Percentiles rank a stretch among this genome's conserved stretches.
phyloP scores from a whole-genome alignment of 1,140 invertebrate species.

The Drosophila mojavensis region DNA sequence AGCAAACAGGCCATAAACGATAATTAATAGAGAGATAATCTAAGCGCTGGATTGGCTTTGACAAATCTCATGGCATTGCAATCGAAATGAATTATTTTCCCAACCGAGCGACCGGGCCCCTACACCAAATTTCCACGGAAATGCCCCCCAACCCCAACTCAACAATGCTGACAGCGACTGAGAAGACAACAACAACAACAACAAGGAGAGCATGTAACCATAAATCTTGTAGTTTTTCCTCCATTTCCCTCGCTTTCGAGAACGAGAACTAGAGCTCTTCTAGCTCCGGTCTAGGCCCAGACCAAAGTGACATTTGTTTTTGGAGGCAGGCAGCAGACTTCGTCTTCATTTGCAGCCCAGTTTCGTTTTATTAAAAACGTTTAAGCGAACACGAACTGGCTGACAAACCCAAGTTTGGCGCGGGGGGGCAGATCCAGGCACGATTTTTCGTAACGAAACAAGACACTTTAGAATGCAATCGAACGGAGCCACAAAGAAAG shows the following conservation, averaged over 20 bases:
- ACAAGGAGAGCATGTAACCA: constrained; percentile 60
- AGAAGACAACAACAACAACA: constrained; percentile 38
- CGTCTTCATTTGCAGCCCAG: constrained; percentile 49
- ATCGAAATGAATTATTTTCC: constrained; percentile 81
- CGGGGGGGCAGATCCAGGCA: constrained; percentile 36
- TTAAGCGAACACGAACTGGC: constrained; percentile 50
- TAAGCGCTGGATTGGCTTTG: constrained; percentile 60
- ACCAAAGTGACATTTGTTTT: constrained; percentile 50
- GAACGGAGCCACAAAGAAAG: constrained; percentile 8
- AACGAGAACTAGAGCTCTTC: constrained; percentile 44
- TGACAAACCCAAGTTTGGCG: constrained; percentile 30
- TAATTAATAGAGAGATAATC: constrained; percentile 82
- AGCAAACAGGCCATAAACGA: constrained; percentile 79
- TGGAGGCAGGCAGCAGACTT: constrained; percentile 39
- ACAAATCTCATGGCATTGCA: constrained; percentile 56
- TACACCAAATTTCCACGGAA: constrained; percentile 74
- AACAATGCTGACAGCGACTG: constrained; percentile 41
- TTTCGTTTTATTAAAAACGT: constrained; percentile 66
- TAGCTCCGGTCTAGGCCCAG: neutral
- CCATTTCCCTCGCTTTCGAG: constrained; percentile 3
- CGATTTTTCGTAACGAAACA: constrained; percentile 58
- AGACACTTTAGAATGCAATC: constrained; percentile 62
- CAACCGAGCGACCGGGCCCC: constrained; percentile 40
- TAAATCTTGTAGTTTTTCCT: constrained; percentile 62
- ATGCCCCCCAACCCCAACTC: constrained; percentile 23